Evolutionary conservation across 37 sponge, comb jelly and placozoan species (phyloP).

Genomic region (Halichondria panicea): DNA sequence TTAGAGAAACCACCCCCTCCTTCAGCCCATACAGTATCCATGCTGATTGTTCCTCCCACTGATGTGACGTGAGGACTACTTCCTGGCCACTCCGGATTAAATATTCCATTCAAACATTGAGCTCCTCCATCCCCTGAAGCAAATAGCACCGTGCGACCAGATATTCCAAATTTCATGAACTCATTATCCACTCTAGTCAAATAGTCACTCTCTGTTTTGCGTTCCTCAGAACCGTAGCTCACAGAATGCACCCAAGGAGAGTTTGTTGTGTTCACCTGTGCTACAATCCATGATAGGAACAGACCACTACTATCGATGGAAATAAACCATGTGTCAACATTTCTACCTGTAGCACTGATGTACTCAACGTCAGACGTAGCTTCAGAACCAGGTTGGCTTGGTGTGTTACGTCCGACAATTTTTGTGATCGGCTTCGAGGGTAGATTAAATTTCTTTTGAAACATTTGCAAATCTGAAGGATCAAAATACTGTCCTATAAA

Average conservation of each 20-base stretch:
- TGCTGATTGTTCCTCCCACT: conserved; percentile 78
- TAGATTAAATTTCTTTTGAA: conserved; percentile 68
- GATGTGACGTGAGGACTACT: conserved; percentile 87
- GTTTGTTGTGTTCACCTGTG: conserved; percentile 69
- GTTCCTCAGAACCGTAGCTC: conserved; percentile 87
- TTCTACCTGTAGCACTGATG: conserved; percentile 69
- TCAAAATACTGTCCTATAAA: conserved; percentile 87
- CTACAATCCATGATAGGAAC: conserved; percentile 85
- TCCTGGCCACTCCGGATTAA: conserved; percentile 79
- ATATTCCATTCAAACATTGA: conserved; percentile 27
- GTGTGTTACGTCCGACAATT: conserved; percentile 56
- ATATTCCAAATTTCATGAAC: conserved; percentile 89
- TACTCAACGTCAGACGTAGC: conserved; percentile 93
- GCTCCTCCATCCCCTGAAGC: conserved; percentile 85
- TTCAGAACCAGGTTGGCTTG: conserved; percentile 65
- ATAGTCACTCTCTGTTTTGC: conserved; percentile 50
- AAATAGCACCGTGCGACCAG: conserved; percentile 84
- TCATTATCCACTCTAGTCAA: conserved; percentile 70
- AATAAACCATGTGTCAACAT: conserved; percentile 76
- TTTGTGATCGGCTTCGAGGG: conserved; percentile 51
- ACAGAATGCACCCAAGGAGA: conserved; percentile 84
- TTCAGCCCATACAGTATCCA: conserved; percentile 38
- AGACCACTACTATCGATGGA: conserved; percentile 63
- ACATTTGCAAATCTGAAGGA: conserved; percentile 71
- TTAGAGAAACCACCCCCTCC: conserved; percentile 93